Percentiles rank a stretch among this genome's conserved stretches.
phyloP scores from a whole-genome alignment of 1,140 invertebrate genomes.

The Nautilus pompilius region DNA sequence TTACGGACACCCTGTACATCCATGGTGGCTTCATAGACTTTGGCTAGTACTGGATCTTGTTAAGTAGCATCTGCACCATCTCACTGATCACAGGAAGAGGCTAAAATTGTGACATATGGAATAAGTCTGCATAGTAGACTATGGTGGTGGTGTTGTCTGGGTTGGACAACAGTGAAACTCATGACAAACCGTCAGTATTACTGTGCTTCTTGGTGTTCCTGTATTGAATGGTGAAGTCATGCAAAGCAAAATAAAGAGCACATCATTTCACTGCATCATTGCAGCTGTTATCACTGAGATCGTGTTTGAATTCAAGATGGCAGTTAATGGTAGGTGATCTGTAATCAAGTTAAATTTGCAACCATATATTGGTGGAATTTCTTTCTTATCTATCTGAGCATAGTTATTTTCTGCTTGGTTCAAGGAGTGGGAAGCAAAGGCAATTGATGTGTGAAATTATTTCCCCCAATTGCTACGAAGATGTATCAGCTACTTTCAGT shows the following conservation, averaged over 20 bases:
- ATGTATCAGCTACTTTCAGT: conserved; percentile 56
- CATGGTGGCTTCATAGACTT: neutral
- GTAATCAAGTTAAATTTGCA: conserved; percentile 54
- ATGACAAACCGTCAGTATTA: conserved; percentile 9
- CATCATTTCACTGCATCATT: conserved; percentile 45
- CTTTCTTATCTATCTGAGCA: conserved; percentile 59
- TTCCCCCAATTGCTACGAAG: conserved; percentile 54
- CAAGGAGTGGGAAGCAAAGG: conserved; percentile 54
- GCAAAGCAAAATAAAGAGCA: neutral
- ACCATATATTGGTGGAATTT: conserved; percentile 51
- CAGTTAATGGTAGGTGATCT: conserved; percentile 57
- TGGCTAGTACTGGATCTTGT: too few relatives aligned
- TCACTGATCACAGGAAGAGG: neutral
- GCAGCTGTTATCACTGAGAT: conserved; percentile 34
- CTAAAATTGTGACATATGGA: neutral
- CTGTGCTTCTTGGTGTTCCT: neutral
- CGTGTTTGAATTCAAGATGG: conserved; percentile 35
- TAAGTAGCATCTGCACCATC: neutral
- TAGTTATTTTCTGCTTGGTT: conserved; percentile 57
- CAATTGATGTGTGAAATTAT: conserved; percentile 57
- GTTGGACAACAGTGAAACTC: neutral
- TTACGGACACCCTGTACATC: neutral
- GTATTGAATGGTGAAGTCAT: conserved; percentile 11
- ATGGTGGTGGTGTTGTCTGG: too few relatives aligned
- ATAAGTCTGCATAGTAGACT: neutral